Base-by-base conservation (phyloP, 2,797 vertebrate species). In the Denticeps clupeoides region DNA sequence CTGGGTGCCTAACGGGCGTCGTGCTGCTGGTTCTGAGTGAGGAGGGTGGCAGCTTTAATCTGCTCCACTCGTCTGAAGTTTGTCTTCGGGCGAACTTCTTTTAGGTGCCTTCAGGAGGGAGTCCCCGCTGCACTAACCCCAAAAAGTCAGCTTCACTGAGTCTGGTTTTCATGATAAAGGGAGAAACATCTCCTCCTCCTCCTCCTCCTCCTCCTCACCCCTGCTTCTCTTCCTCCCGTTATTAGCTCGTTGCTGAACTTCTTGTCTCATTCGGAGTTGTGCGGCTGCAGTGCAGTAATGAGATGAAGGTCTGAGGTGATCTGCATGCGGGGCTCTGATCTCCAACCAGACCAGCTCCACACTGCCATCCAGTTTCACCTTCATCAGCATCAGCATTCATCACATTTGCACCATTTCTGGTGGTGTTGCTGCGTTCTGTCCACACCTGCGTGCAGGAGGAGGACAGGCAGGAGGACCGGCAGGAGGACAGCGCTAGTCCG, bases 121-220 rank as follows among this genome's bases (percentile, higher is more conserved):
- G 56, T 70, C 68, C 60, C 66, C 53, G 48, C 61, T 72, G 67
- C 56, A 62, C 64, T 75, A 75, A 74, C 73, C 71, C 60, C 69
- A 74, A 78, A 75, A 69, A 78, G 73, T 81, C 72, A 75, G 64
- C 67, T 68, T 74, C 55, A 65, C 45, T 70, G 53, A 71, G 51
- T 56, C 58, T 62, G 55, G 58, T 58, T 12, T 56, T 45, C n/a
- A 51, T 73, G 68, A 71, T 75, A 60, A 72, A 68, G 65, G 47
- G 57, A 43, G 56, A 60, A 46, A 53, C 54, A 50, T 53, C 64
- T 59, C 67, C 65, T 56, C 58, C 63, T 67, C 55, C 57, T 63
- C 41, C 26, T 61, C 55, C 61, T 50, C 15, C 42, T 24, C 19
- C 15, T 19, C 11, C 41, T 10, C 23, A 27, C 28, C 13, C 35